A percentile compares a stretch with the other conserved stretches of the same genome.
Conservation (phyloP, 2,113 vertebrate genomes). For the Oxygymnocypris stewartii region DNA sequence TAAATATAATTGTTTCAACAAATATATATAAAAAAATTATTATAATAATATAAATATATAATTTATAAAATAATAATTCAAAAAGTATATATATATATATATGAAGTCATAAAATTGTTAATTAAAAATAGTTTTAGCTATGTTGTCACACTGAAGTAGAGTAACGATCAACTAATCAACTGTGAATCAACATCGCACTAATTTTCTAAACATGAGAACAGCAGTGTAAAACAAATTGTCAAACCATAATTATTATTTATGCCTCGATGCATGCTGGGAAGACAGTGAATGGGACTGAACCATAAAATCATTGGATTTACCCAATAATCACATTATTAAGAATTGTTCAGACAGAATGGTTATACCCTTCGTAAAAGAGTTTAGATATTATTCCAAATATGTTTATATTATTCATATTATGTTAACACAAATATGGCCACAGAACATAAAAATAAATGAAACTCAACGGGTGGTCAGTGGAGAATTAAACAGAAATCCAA, state of each 20-base stretch:
- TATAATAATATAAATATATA: no score
- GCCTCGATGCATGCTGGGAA: neutral
- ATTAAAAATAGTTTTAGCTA: neutral
- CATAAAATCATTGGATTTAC: neutral
- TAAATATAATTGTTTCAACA: no score
- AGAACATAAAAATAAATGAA: neutral
- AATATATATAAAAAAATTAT: no score
- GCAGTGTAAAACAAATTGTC: neutral
- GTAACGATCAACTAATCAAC: neutral
- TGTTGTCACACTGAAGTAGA: neutral
- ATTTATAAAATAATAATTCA: no score
- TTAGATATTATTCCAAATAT: neutral
- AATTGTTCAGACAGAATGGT: neutral
- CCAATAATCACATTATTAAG: neutral
- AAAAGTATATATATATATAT: no score
- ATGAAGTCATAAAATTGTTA: no score
- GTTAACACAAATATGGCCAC: neutral
- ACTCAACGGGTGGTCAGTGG: neutral
- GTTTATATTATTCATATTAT: neutral
- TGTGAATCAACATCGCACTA: neutral
- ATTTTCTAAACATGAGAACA: neutral
- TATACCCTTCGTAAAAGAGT: neutral
- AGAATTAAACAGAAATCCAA: neutral
- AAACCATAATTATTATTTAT: constrained; percentile 12
- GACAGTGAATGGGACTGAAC: neutral